Evolutionary conservation across 2,888 invertebrate species (phyloP), one percentile per base, ranked within the genome.

Genomic region (Neoscelio sp.): DNA sequence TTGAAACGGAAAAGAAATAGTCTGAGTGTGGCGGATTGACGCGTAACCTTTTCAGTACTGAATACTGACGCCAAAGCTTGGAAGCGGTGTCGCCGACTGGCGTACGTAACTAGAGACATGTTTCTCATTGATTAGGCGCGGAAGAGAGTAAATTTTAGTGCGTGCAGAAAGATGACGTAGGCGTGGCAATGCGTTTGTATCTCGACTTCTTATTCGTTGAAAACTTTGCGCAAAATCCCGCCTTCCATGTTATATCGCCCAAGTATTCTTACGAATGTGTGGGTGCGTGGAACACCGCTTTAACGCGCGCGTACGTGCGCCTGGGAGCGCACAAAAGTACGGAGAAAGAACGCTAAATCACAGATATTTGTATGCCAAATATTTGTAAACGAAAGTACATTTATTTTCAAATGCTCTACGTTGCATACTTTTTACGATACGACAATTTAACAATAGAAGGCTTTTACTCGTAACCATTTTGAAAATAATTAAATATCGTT

Each of bases 201-300:
- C 86, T 84, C 86, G 87, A 83, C 85, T 87, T 89, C 90, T 90
- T 90, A 90, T 90, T 90, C 90, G 90, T 90, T 90, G 89, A 89
- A 90, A 90, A 90, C 88, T 90, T 89, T 83, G 86, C 80, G 85
- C 85, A 84, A 87, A 85, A 85, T 82, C 85, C 87, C 86, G 86
- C 87, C 87, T 83, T 78, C 78, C 74, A 54, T 65, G 70, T 76
- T 74, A 60, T 74, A 67, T 67, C 71, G 73, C 46, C 60, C 73
- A 60, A 71, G 68, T 75, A 65, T 78, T 76, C 77, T 79, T 80
- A 52, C 56, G 54, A 23, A 42, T 74, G 77, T 77, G 74, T 78
- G 77, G 65, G 80, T 67, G 73, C 58, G 64, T 3, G 35, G 44
- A 48, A 76, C 68, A 80, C 80, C 65, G 78, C 79, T 79, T 74